Conservation (phyloP, 2,888 invertebrate species). For the Diplazon laetatorius region DNA sequence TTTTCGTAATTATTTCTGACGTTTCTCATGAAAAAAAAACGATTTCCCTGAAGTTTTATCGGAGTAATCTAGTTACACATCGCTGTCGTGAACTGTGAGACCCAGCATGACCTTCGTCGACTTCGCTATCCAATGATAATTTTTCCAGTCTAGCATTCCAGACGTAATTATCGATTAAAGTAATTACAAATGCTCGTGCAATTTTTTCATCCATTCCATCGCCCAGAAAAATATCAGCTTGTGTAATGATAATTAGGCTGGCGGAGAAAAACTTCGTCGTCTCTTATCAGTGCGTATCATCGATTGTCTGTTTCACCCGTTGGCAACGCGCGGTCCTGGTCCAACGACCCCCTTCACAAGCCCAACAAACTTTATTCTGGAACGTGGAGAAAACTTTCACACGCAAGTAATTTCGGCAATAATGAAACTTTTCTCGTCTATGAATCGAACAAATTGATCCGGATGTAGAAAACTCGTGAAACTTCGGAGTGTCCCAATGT, state of each 20-base stretch:
- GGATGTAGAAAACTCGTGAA: constrained; percentile 15
- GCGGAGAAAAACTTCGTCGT: constrained; percentile 45
- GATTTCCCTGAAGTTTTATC: too few species aligned
- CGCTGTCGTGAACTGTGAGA: too few species aligned
- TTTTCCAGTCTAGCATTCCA: neutral
- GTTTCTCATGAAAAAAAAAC: too few species aligned
- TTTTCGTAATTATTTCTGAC: too few species aligned
- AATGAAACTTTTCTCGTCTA: constrained; percentile 41
- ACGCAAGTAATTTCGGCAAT: constrained; percentile 44
- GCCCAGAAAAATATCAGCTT: constrained; percentile 21
- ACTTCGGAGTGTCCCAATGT: constrained; percentile 26
- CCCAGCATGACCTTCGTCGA: too few species aligned
- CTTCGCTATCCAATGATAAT: neutral
- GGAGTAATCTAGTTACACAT: too few species aligned
- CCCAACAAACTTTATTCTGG: constrained; percentile 30
- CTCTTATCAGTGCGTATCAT: constrained; percentile 44
- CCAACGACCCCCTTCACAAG: constrained; percentile 15
- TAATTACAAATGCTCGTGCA: constrained; percentile 19
- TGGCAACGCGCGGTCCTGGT: too few species aligned
- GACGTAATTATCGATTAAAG: constrained; percentile 30
- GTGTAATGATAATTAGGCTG: constrained; percentile 31
- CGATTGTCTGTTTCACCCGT: constrained; percentile 26
- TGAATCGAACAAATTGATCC: constrained; percentile 61
- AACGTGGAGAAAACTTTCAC: constrained; percentile 34
- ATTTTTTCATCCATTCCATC: constrained; percentile 39